Conservation (phyloP, 1,140 invertebrate species). For the Mylabris phalerata region DNA sequence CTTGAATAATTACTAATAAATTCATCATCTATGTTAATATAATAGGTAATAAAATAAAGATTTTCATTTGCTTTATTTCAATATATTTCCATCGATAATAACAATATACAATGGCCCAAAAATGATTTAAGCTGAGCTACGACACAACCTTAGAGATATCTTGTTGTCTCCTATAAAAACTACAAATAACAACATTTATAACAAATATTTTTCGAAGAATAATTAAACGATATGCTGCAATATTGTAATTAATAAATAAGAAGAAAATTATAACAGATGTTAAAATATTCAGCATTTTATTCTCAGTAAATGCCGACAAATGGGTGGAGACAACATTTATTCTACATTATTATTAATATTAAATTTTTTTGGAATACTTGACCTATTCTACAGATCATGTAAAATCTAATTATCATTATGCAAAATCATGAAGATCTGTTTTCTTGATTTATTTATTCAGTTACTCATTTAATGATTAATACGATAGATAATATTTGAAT, state of each 20-base stretch:
- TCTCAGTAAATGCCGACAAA: no score
- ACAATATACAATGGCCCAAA: slow-evolving; percentile 31
- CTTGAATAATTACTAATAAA: no score
- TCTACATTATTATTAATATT: no score
- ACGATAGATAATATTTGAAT: no score
- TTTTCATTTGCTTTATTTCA: neutral
- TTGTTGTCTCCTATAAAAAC: slow-evolving; percentile 13
- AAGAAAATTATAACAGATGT: no score
- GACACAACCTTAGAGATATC: slow-evolving; percentile 28
- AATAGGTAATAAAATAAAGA: no score
- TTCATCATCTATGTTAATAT: no score
- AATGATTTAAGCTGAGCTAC: slow-evolving; percentile 27
- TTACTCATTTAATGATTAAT: no score
- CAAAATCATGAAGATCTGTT: neutral
- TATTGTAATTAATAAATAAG: no score
- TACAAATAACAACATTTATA: no score
- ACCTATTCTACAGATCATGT: slow-evolving; percentile 22
- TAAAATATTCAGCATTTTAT: no score
- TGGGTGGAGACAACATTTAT: slow-evolving; percentile 9
- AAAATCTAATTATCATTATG: slow-evolving; percentile 23
- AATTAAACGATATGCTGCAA: neutral
- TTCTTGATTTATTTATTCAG: no score
- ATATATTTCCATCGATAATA: slow-evolving; percentile 31
- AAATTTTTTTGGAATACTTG: neutral
- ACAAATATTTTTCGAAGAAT: neutral